Base-by-base conservation (phyloP, 2,797 vertebrate species). In the Aselliscus stoliczkanus region DNA sequence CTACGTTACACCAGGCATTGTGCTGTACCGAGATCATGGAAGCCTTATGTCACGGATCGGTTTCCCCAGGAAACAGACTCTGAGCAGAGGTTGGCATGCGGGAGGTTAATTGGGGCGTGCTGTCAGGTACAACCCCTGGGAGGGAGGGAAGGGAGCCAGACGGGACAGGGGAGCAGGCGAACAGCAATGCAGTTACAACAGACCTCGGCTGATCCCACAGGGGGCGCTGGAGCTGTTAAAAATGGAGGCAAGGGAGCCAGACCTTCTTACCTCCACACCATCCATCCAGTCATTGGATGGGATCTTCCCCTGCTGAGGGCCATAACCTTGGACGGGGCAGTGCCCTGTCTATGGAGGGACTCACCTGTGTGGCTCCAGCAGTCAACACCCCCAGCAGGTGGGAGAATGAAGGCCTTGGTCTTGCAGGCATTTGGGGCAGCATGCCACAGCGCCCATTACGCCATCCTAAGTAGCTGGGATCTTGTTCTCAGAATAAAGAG, bases 401-500 rank as follows among this genome's bases (percentile, higher is more conserved):
- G 20, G 25, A 91, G 56, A 80, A 70, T n/a, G 34, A 64, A 23
- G 17, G 42, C 11, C 39, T n/a, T 18, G 65, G 58, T 34, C 50
- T 80, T 76, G 8, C 29, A 25, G 70, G 15, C 13, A 12, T 2
- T 37, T 25, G 42, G 80, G 58, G 20, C 17, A 58, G 29, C 77
- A 56, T 37, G 60, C 10, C 5, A 2, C 5, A n/a, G 15, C 42
- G 56, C 14, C 31, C 42, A 4, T 25, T 15, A 25, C 0, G 21
- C 29, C 56, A 1, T 4, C 12, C 2, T 5, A 58, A 60, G 56
- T 44, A 76, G 65, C 3, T 47, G 67, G 72, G n/a, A 58, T 54
- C 86, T 54, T 76, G 50, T 58, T 62, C 88, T 90, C 85, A 50
- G 47, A 81, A 72, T 23, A 31, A 76, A 79, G 39, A 88, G 90